phyloP scores from a whole-genome alignment of 1,140 invertebrate species.

The Wasmannia auropunctata region DNA sequence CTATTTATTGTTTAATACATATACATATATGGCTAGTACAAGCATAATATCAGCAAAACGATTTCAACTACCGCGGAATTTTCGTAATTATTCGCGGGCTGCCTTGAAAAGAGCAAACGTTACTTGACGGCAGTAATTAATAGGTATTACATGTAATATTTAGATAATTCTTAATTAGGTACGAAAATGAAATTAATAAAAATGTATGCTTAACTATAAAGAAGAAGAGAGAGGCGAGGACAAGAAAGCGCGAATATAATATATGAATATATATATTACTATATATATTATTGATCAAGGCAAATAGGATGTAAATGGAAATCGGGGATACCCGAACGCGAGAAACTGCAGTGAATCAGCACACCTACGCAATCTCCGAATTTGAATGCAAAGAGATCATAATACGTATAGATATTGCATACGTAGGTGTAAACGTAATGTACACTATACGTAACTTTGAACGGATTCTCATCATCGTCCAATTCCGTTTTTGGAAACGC shows the following conservation, averaged over 20 bases:
- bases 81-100: neutral
- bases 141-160: neutral
- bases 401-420: constrained; percentile 41
- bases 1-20: neutral
- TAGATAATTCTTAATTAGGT: neutral
- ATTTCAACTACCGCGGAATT: neutral
- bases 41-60: neutral
- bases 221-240: no score
- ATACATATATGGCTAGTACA: neutral
- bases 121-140: neutral
- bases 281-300: constrained; percentile 52
- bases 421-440: constrained; percentile 56
- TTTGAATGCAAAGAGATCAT: constrained; percentile 62
- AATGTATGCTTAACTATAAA: neutral
- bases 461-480: constrained; percentile 30
- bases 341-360: constrained; percentile 57
- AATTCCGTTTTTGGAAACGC: constrained; percentile 66
- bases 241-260: no score
- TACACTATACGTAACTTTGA: constrained; percentile 51
- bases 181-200: neutral
- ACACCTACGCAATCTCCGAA: constrained; percentile 70
- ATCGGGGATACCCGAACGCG: constrained; percentile 34
- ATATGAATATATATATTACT: neutral
- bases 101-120: neutral
- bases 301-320: constrained; percentile 63